A percentile compares a stretch with the other conserved stretches of the same genome.
Conservation (phyloP, 1,140 invertebrate species). For the Chlorops oryzae region DNA sequence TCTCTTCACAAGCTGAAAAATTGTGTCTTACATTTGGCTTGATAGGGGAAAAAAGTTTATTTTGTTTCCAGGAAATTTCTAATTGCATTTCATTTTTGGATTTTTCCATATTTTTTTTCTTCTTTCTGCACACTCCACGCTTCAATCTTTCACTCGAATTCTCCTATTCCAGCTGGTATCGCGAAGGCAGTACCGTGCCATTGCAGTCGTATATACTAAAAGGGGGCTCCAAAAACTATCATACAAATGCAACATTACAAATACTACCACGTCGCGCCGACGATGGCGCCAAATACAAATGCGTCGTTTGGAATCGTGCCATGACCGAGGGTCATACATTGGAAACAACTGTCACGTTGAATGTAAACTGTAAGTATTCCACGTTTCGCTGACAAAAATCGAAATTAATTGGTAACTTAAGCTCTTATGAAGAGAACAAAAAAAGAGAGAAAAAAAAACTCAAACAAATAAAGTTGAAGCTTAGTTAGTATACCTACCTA, state of each 20-base stretch:
- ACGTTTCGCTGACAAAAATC: too few species aligned
- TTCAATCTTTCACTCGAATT: constrained; percentile 10
- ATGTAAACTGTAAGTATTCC: constrained; percentile 81
- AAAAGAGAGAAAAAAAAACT: not conserved
- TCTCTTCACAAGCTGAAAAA: too few species aligned
- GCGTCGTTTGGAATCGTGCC: constrained; percentile 82
- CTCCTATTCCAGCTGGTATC: constrained; percentile 58
- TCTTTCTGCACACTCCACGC: constrained; percentile 9
- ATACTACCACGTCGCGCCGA: constrained; percentile 74
- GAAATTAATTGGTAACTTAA: constrained; percentile 8
- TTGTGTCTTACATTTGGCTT: too few species aligned
- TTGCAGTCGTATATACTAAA: constrained; percentile 62
- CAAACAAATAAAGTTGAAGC: too few species aligned
- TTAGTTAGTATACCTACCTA: not conserved
- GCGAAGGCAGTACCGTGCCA: constrained; percentile 59
- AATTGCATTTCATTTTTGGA: constrained; percentile 3
- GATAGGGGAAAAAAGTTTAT: too few species aligned
- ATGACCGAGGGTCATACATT: constrained; percentile 73
- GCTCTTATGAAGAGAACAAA: not conserved
- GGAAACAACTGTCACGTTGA: constrained; percentile 70
- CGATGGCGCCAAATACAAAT: constrained; percentile 74
- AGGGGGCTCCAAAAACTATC: constrained; percentile 61
- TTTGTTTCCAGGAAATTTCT: too few species aligned
- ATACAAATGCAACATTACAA: constrained; percentile 67
- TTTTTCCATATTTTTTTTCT: not conserved